Conservation (phyloP, 2,797 vertebrate species). For the Argya squamiceps region DNA sequence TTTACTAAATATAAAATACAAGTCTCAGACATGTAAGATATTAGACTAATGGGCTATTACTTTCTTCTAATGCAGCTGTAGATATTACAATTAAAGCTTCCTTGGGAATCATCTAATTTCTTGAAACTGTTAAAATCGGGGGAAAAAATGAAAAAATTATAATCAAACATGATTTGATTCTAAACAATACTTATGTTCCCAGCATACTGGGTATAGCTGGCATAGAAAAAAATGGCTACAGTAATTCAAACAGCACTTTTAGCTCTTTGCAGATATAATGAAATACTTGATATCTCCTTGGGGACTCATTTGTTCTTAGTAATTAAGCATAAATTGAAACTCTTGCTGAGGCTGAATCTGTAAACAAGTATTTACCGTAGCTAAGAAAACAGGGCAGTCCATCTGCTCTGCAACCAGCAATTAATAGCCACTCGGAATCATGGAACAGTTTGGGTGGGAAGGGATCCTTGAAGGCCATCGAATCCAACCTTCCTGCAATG, state of each 20-base stretch:
- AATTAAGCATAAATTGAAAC: constrained; percentile 17
- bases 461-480: background rate
- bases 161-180: background rate
- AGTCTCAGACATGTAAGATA: background rate
- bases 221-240: background rate
- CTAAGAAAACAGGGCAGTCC: background rate
- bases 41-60: background rate
- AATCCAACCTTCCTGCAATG: background rate
- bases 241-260: background rate
- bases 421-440: background rate
- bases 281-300: background rate
- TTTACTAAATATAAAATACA: background rate
- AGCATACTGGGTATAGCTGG: background rate
- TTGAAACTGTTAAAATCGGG: background rate
- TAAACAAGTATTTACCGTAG: background rate
- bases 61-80: background rate
- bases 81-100: background rate
- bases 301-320: constrained; percentile 43
- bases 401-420: background rate
- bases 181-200: background rate
- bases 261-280: background rate
- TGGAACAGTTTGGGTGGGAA: background rate
- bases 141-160: background rate
- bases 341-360: background rate
- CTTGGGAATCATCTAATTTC: background rate